Evolutionary conservation across 1,140 invertebrate genomes (phyloP), one percentile per base, ranked within the genome.

Genomic region (Neodiprion virginianus): DNA sequence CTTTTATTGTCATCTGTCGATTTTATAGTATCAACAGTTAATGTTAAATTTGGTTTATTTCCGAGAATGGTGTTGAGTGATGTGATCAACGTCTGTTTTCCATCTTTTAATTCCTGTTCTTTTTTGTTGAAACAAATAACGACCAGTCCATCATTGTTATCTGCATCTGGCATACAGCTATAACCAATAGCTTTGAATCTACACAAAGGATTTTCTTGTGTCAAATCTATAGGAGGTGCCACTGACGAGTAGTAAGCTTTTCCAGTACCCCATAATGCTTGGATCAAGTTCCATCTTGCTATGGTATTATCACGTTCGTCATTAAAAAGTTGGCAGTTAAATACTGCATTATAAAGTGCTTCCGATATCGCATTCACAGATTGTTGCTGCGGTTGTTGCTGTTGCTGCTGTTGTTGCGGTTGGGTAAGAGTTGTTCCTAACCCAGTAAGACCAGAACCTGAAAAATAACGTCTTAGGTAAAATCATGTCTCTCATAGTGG

Each of bases 141-240:
- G 1, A 98, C 95, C 17, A 97, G 89, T 4, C 96, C 97, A 80
- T 97, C 94, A 83, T 96, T 96, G 84, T 96, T 95, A 73, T 95
- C 94, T 53, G 93, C 91, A 1, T 92, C 92, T 0, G 96, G 95
- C 79, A 98, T 92, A 17, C 93, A 92, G 82, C 94, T 96, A 82
- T 98, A 98, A 0, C 95, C 95, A 47, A 98, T 94, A 4, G 96
- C 95, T 91, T 98, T 98, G 82, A 98, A 98, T 67, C 95, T 90
- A 85, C 96, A 98, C 47, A 97, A 92, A 4, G 96, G 95, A 88
- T 98, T 98, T 77, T 97, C 94, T 72, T 95, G 93, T 72, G 93
- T 96, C 67, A 98, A 93, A 73, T 96, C 94, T 14, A 98, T 91
- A 1, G 94, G 92, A 2, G 93, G 93, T 0, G 89, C 88, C 80